Percentiles rank a stretch among this genome's conserved stretches.
Evolutionary conservation across 1,140 invertebrate genomes (phyloP).

Genomic region (Portunus trituberculatus): DNA sequence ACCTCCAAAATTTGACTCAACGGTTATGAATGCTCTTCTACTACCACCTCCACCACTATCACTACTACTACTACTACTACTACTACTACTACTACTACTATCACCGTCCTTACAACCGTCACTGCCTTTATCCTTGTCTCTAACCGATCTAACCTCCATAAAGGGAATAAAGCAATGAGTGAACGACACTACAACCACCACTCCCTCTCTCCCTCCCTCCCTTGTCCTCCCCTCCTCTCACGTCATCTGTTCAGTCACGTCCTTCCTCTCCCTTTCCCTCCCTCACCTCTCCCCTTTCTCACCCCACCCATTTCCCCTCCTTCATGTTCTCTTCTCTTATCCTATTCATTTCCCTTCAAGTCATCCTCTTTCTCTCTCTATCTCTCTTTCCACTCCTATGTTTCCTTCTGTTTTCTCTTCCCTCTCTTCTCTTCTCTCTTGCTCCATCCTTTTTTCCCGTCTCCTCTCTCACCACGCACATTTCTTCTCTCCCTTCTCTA

Average conservation of each 20-base stretch:
- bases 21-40: not conserved
- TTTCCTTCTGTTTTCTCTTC: not conserved
- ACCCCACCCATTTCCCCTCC: not conserved
- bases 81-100: not conserved
- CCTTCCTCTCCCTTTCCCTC: not conserved
- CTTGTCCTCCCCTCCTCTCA: not conserved
- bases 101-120: not conserved
- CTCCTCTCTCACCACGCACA: not conserved
- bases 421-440: not conserved
- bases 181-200: no score
- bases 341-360: not conserved
- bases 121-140: no score
- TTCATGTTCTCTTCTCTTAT: not conserved
- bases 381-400: not conserved
- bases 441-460: not conserved
- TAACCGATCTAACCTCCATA: no score
- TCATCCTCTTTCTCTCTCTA: no score
- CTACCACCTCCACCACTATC: not conserved
- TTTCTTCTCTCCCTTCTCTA: not conserved
- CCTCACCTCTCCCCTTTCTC: not conserved
- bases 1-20: not conserved
- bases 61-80: not conserved
- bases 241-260: not conserved
- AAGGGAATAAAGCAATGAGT: no score
- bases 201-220: not conserved